Evolutionary conservation across 2,113 vertebrate genomes (phyloP).

Genomic region (Hyla sarda): DNA sequence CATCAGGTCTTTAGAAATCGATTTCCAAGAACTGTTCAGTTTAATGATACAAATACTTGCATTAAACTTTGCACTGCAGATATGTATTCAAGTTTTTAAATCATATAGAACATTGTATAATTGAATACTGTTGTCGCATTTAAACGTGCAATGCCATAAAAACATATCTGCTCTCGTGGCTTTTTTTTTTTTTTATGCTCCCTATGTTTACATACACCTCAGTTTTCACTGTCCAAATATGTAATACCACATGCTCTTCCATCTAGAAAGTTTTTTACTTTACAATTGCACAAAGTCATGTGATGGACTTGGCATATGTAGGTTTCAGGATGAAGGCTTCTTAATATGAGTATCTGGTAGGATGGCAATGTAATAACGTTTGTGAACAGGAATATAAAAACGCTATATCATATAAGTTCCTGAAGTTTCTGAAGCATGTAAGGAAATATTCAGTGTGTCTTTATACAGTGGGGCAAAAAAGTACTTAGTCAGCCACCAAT

Average conservation of each 20-base stretch:
- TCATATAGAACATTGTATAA: neutral
- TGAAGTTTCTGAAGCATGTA: too few species aligned
- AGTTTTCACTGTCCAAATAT: neutral
- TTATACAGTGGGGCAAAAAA: too few species aligned
- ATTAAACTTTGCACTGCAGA: neutral
- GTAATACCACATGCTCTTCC: neutral
- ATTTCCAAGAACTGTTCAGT: conserved; percentile 5
- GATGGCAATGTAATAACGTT: neutral
- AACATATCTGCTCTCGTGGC: neutral
- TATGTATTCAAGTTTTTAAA: neutral
- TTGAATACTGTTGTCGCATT: neutral
- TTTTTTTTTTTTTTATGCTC: too few species aligned
- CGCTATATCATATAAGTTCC: neutral
- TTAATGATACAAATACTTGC: conserved; percentile 4
- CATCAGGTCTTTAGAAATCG: neutral
- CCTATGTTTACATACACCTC: neutral
- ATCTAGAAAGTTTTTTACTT: neutral
- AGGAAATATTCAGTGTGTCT: too few species aligned
- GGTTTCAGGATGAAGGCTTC: neutral
- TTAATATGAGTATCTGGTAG: neutral
- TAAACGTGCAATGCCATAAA: neutral
- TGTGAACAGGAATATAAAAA: neutral
- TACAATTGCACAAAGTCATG: neutral
- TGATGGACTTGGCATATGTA: neutral
- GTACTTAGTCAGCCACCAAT: too few species aligned